Conservation (phyloP, 2,888 invertebrate genomes). For the Cerceris ruficornis region DNA sequence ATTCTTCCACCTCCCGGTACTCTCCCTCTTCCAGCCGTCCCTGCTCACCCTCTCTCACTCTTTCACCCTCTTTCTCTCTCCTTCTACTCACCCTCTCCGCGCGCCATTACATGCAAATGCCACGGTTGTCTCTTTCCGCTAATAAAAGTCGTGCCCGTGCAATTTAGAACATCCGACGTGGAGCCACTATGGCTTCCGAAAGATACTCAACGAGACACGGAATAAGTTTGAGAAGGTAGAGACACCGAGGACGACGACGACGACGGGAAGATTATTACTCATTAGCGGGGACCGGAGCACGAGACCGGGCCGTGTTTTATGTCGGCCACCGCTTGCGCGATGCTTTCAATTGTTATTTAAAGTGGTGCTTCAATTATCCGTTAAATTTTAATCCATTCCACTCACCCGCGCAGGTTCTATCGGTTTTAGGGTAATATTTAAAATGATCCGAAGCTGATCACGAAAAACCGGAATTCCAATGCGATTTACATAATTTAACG, state of each 20-base stretch:
- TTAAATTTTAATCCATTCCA: background rate
- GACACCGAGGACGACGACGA: slow-evolving; percentile 14
- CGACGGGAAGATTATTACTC: slow-evolving; percentile 61
- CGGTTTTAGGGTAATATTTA: too few relatives aligned
- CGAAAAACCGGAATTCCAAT: too few relatives aligned
- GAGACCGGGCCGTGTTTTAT: slow-evolving; percentile 42
- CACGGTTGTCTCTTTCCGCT: slow-evolving; percentile 75
- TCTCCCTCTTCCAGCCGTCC: slow-evolving; percentile 30
- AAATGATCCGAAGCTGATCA: too few relatives aligned
- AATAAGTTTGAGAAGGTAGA: slow-evolving; percentile 47
- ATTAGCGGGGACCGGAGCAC: slow-evolving; percentile 47
- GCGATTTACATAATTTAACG: too few relatives aligned
- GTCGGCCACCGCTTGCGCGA: slow-evolving; percentile 22
- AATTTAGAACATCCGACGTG: slow-evolving; percentile 73
- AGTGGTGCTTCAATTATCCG: slow-evolving; percentile 19
- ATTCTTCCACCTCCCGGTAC: slow-evolving; percentile 51
- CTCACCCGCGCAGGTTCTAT: background rate
- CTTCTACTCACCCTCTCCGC: slow-evolving; percentile 50
- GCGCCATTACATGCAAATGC: slow-evolving; percentile 79
- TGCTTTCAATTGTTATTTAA: slow-evolving; percentile 47
- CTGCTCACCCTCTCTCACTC: slow-evolving; percentile 1
- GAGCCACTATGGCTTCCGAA: slow-evolving; percentile 59
- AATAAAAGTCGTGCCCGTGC: slow-evolving; percentile 77
- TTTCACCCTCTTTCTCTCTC: slow-evolving; percentile 21
- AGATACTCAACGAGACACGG: slow-evolving; percentile 56